A percentile compares a stretch with the other conserved stretches of the same genome.
These are phyloP conservation scores for Melanotaenia boesemani DNA, from an alignment of 2,797 vertebrate species.

Conservation along the genomic window DNA sequence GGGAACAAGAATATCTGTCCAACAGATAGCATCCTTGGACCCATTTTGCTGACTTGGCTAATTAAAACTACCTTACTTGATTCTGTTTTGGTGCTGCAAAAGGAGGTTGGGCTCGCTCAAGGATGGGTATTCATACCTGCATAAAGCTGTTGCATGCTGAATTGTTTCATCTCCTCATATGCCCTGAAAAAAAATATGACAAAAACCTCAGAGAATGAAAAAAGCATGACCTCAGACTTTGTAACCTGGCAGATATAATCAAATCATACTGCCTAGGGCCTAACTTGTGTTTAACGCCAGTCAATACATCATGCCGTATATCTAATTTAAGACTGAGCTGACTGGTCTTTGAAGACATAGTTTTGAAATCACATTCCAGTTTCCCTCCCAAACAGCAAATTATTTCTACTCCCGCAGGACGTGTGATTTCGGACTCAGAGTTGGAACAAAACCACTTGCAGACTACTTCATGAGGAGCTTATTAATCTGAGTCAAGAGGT, in stretches of 20 bases:
- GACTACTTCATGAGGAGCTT: slow-evolving; percentile 78
- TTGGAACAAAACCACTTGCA: slow-evolving; percentile 84
- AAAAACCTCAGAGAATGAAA: slow-evolving; percentile 76
- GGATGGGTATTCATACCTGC: slow-evolving; percentile 71
- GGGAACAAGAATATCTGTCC: not conserved
- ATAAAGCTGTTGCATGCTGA: slow-evolving; percentile 66
- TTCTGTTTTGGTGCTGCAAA: slow-evolving; percentile 20
- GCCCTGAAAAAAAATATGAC: slow-evolving; percentile 70
- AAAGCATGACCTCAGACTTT: slow-evolving; percentile 80
- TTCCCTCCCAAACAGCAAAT: slow-evolving; percentile 80
- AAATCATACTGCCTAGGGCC: slow-evolving; percentile 73
- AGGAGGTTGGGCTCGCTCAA: slow-evolving; percentile 67
- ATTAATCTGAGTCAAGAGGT: slow-evolving; percentile 79
- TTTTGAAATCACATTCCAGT: slow-evolving; percentile 82
- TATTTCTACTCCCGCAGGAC: slow-evolving; percentile 78
- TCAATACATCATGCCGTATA: slow-evolving; percentile 81
- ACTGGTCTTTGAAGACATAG: slow-evolving; percentile 76
- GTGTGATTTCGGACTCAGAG: slow-evolving; percentile 80
- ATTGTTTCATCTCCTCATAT: slow-evolving; percentile 78
- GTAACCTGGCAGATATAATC: slow-evolving; percentile 80
- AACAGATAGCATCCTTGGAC: not conserved
- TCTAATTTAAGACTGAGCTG: slow-evolving; percentile 77
- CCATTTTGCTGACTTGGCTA: not conserved
- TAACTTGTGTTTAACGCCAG: slow-evolving; percentile 73
- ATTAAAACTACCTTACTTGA: slow-evolving; percentile 7